Base-by-base conservation (phyloP, 2,888 invertebrate species). In the Patella caerulea region DNA sequence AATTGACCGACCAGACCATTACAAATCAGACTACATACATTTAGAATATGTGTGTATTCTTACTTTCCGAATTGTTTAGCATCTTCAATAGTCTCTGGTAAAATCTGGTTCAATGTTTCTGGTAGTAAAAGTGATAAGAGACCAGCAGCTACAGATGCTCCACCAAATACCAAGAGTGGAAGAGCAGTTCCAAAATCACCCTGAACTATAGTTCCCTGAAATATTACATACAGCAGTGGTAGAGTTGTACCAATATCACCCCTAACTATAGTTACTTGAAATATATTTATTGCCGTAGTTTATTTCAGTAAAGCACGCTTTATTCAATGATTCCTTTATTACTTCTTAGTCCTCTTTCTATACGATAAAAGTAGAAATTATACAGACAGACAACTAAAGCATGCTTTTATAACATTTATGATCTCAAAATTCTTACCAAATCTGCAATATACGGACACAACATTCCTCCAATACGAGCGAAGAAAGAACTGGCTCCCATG, bases 101-200 rank as follows among this genome's bases (percentile, higher is more conserved):
- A 92, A 82, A 94, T 94, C 83, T 94, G 94, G 79, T 95, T 95
- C 79, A 94, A 93, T 0, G 96, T 96, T 91, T 96, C 96, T 0
- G 96, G 96, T 78, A 96, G 90, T 69, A 95, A 90, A 0, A 94
- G 87, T 79, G 95, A 94, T 3, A 95, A 92, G 0, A 93, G 86
- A 0, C 95, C 94, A 2, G 95, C 95, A 70, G 95, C 88, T 0
- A 96, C 86, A 0, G 95, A 95, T 17, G 94, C 92, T 0, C 93
- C 85, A 1, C 96, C 96, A 87, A 96, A 96, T 53, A 95, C 93
- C 17, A 95, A 84, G 0, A 96, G 95, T 0, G 96, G 95, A 29
- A 85, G 75, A 53, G 80, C 79, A 56, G 72, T 71, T 19, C 79
- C 78, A 3, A 79, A 19, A 65, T 78, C 77, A 3, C 80, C 79